A percentile compares a stretch with the other conserved stretches of the same genome.
These are phyloP conservation scores for Indicator indicator DNA, from an alignment of 2,113 vertebrate species.

Conservation along the genomic window DNA sequence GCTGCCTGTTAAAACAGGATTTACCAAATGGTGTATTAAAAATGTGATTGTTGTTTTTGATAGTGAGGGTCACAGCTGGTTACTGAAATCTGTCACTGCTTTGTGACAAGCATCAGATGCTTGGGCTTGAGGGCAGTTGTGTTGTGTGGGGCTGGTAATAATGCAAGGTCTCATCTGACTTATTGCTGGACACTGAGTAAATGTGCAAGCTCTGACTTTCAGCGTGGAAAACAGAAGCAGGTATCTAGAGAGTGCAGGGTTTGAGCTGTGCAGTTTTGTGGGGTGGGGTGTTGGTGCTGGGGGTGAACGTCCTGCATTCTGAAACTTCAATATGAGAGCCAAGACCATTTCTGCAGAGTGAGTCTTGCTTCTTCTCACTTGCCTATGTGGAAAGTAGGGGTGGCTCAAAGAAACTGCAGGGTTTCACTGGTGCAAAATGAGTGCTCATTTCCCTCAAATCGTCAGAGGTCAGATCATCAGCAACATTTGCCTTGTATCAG, in stretches of 20 bases:
- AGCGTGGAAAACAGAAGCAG: conserved; percentile 2
- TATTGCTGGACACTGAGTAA: conserved; percentile 40
- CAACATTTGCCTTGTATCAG: neutral
- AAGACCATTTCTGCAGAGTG: conserved; percentile 26
- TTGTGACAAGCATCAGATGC: conserved; percentile 53
- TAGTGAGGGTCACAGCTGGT: conserved; percentile 52
- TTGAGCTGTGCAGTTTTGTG: conserved; percentile 51
- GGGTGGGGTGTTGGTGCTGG: neutral
- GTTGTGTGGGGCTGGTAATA: conserved; percentile 15
- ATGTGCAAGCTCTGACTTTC: conserved; percentile 39
- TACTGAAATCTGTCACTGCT: conserved; percentile 54
- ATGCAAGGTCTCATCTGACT: conserved; percentile 43
- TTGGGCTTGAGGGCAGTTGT: conserved; percentile 54
- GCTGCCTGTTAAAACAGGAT: conserved; percentile 40
- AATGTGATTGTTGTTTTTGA: conserved; percentile 36
- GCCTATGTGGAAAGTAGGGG: conserved; percentile 38
- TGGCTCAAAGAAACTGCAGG: neutral
- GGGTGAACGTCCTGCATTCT: conserved; percentile 45
- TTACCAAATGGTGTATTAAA: conserved; percentile 32
- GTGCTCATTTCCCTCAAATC: neutral
- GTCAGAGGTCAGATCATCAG: neutral
- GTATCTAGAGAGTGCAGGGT: conserved; percentile 24
- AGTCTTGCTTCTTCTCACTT: conserved; percentile 19
- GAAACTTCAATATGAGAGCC: conserved; percentile 50
- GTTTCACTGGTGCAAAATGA: neutral